Evolutionary conservation across 2,888 invertebrate genomes (phyloP), one percentile per base, ranked within the genome.

Genomic region (Netelia fuscicornis): DNA sequence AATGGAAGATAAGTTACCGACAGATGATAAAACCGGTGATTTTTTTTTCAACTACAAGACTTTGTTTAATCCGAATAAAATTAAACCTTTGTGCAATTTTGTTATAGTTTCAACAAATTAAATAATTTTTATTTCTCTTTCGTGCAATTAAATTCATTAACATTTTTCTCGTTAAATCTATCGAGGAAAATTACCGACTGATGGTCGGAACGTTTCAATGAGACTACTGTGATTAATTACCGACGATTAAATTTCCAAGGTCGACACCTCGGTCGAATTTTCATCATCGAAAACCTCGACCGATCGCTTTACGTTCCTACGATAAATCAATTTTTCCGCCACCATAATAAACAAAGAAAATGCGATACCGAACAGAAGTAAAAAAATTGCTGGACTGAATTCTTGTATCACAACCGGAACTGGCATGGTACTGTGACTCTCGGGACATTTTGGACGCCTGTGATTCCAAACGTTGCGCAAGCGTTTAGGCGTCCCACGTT

Each of bases 331-430:
- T 71, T 58, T 86, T 84, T 90, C 89, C 1, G 37, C 30, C 2
- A 86, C 13, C 79, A 90, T 85, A 23, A 88, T 64, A 9, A 86
- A 71, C 1, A 87, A 37, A 6, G 89, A 86, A 1, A 89, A 10
- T 5, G 23, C 70, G 13, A 81, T 23, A 11, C 90, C 90, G 17
- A 88, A 68, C 0, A 85, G n/a, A 30, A 90, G 74, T 60, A 89
- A 84, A 62, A 91, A 84, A 20, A 90, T 58, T 17, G 89, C 89
- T 11, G 91, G 90, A 75, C 86, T 83, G 75, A 89, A 91, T 86
- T 91, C 90, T 58, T 86, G 77, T 6, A 91, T 75, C 9, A 88
- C 76, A 1, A 91, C 89, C 9, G 89, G 90, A 13, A 86, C 82
- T 8, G 91, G 91, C 10, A 83, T 83, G 0, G 88, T 88, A 76